A percentile compares a stretch with the other conserved stretches of the same genome.
phyloP scores from a whole-genome alignment of 1,140 invertebrate species.

The Oppia nitens region DNA sequence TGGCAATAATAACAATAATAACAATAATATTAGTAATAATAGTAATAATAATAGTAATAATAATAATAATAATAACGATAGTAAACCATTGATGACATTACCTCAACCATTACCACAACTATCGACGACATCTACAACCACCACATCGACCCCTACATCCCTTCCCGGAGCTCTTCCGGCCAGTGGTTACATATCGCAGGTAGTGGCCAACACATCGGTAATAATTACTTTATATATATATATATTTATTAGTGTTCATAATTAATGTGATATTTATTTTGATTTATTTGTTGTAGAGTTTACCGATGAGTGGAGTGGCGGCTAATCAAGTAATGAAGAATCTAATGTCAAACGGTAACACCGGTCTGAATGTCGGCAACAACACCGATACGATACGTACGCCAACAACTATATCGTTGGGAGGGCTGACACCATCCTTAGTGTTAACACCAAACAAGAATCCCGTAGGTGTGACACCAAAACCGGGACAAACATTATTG shows the following conservation, averaged over 20 bases:
- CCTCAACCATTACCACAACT: no score
- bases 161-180: conserved; percentile 17
- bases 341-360: background rate
- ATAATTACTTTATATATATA: conserved; percentile 9
- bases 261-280: no score
- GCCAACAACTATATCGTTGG: background rate
- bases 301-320: conserved; percentile 11
- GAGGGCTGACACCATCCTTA: background rate
- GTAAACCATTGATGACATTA: background rate
- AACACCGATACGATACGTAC: background rate
- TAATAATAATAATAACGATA: background rate
- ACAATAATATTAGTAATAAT: background rate
- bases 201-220: conserved; percentile 14
- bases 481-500: background rate
- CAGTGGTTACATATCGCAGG: conserved; percentile 18
- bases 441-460: background rate
- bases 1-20: background rate
- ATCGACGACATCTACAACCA: no score
- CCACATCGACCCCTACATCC: background rate
- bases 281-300: background rate
- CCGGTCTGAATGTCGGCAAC: background rate
- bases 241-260: no score
- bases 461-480: background rate
- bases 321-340: conserved; percentile 2
- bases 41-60: background rate